Evolutionary conservation across 1,140 invertebrate genomes (phyloP), one percentile per base, ranked within the genome.

Genomic region (Grapholita molesta): DNA sequence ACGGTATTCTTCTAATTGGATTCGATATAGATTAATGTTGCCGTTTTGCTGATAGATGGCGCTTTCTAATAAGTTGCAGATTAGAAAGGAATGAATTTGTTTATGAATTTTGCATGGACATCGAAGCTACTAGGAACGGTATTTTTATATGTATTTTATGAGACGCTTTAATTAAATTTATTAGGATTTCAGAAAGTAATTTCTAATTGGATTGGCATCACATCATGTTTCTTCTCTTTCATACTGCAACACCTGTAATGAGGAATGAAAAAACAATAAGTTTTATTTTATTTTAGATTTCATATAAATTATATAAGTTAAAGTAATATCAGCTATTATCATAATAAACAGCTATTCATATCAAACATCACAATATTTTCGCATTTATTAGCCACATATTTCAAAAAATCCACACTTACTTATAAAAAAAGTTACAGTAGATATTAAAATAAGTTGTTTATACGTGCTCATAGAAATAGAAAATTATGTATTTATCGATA

Each of bases 1-100:
- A 61, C 55, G 55, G 55, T 61, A 61, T 61, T 61, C 55, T 61
- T 61, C 28, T 61, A 61, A 61, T 61, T 61, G 55, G 55, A 61
- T 61, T 61, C 55, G 55, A 61, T 61, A 61, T 61, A 61, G 55
- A 61, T 61, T 61, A 61, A 61, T 61, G 55, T 30, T 30, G 24
- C 55, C 7, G 28, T 61, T 32, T 2, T 15, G n/a, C 25, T 61
- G 55, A 61, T 61, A 61, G 55, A 61, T 61, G 55, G 55, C 55
- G 55, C 25, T 61, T 15, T 61, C 24, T 61, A 61, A 15, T 28
- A 57, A 57, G 53, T 30, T 61, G 42, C 42, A 48, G 42, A 48
- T 48, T 48, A 48, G 42, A 48, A 21, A 48, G 42, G 42, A 48
- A 48, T 48, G 18, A 18, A 48, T 48, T 48, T 48, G 42, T 48